Evolutionary conservation across 2,797 vertebrate genomes (phyloP), one percentile per base, ranked within the genome.

Genomic region (Melanogrammus aeglefinus): DNA sequence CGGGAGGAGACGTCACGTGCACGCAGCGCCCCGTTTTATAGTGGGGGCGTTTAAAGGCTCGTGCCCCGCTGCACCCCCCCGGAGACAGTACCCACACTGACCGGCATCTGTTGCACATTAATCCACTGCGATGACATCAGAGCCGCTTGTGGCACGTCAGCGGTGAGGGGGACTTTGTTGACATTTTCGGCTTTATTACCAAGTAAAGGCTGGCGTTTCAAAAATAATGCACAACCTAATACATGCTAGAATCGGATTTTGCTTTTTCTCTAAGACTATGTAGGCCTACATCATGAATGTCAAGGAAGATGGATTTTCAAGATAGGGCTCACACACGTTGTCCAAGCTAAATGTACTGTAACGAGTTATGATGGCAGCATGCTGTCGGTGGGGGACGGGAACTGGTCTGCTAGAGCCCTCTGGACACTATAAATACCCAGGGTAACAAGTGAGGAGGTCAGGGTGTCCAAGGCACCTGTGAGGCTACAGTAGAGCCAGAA

Each of bases 21-120:
- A 90, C 88, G 86, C 84, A 84, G 63, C 63, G 12, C 63, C 63
- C 63, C 7, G 6, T 90, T 94, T 93, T 93, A 93, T 93, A 93
- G 88, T 84, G 57, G 74, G 90, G 86, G 87, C 84, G 84, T 86
- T 89, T 77, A 81, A 91, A 86, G 88, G 88, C 86, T 57, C 87
- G 89, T 88, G 87, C 89, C 88, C 84, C 72, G 85, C 86, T 89
- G 77, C 81, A 79, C 80, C 80, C 82, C 69, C 72, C 80, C 21
- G 33, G 85, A 77, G 10, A 73, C 35, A 73, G 39, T n/a, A 73
- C 24, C 63, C 63, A 24, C 57, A 27, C 63, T 3, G 12, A 69
- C 63, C 27, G 10, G 63, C 63, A 69, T 69, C 57, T 63, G 63
- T 69, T 69, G n/a, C 63, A 69, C 24, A 69, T 69, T 24, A 69